Evolutionary conservation across 1,140 invertebrate species (phyloP).

Genomic region (Chlorops oryzae): DNA sequence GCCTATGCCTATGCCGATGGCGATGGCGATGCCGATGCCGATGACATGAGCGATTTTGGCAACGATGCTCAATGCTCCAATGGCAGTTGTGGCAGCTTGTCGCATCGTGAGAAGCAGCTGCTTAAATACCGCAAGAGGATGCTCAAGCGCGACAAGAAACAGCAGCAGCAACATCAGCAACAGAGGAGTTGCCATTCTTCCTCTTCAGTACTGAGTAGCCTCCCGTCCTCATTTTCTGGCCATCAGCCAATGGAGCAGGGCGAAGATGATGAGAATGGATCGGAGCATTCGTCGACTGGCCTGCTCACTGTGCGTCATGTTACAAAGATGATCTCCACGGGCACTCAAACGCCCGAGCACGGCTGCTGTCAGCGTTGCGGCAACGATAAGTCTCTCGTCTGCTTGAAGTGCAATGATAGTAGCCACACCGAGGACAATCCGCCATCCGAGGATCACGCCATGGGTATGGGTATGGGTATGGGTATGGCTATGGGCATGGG

Average conservation of each 20-base stretch:
- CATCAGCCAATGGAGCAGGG: constrained; percentile 13
- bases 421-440: too few species aligned
- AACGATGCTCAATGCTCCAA: constrained; percentile 9
- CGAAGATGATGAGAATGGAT: constrained; percentile 5
- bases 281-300: background rate
- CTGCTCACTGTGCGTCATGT: background rate
- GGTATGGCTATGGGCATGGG: background rate
- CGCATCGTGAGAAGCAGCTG: constrained; percentile 41
- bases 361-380: constrained; percentile 39
- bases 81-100: constrained; percentile 14
- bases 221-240: background rate
- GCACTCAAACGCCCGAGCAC: constrained; percentile 40
- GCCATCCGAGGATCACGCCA: too few species aligned
- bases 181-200: background rate
- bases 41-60: background rate
- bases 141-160: constrained; percentile 40
- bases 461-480: background rate
- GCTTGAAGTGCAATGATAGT: constrained; percentile 32
- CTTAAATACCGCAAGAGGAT: constrained; percentile 45
- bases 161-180: constrained; percentile 3
- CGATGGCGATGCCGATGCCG: constrained; percentile 1
- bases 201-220: background rate
- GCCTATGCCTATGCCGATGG: constrained; percentile 34
- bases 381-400: constrained; percentile 39
- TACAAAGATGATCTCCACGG: constrained; percentile 41